phyloP scores from a whole-genome alignment of 2,113 vertebrate genomes.

The Drymodes brunneopygia region DNA sequence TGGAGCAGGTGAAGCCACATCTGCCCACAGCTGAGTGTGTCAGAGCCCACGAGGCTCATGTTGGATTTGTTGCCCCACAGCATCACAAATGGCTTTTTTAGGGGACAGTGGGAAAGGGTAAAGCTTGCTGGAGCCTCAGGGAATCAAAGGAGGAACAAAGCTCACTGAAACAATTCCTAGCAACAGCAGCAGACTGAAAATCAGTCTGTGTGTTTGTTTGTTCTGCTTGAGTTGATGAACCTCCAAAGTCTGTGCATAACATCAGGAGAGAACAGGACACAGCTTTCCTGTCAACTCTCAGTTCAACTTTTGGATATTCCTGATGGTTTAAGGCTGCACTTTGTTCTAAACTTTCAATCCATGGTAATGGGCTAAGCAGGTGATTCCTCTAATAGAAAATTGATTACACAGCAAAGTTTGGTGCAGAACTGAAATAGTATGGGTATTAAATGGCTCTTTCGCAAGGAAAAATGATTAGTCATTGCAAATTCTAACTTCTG shows the following conservation, averaged over 20 bases:
- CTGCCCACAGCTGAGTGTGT: accelerated
- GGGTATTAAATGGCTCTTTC: background rate
- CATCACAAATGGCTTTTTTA: background rate
- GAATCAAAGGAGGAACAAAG: background rate
- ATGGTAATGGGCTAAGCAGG: background rate
- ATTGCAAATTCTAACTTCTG: background rate
- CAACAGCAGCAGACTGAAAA: background rate
- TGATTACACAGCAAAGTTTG: background rate
- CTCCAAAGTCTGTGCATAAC: background rate
- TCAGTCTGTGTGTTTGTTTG: background rate
- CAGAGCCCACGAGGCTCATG: background rate
- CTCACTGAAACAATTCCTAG: background rate
- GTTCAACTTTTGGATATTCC: background rate
- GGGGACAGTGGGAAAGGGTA: background rate
- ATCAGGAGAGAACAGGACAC: background rate
- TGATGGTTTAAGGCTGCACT: background rate
- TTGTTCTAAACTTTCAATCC: background rate
- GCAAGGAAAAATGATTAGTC: background rate
- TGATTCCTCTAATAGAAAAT: background rate
- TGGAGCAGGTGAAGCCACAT: background rate
- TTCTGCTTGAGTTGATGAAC: background rate
- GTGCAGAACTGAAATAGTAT: background rate
- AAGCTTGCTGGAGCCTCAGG: background rate
- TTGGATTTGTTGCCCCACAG: background rate
- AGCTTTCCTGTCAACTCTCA: background rate